Percentiles rank a stretch among this genome's conserved stretches.
These are phyloP conservation scores for Psix sp. DNA, from an alignment of 1,140 invertebrate genomes.

Conservation along the genomic window DNA sequence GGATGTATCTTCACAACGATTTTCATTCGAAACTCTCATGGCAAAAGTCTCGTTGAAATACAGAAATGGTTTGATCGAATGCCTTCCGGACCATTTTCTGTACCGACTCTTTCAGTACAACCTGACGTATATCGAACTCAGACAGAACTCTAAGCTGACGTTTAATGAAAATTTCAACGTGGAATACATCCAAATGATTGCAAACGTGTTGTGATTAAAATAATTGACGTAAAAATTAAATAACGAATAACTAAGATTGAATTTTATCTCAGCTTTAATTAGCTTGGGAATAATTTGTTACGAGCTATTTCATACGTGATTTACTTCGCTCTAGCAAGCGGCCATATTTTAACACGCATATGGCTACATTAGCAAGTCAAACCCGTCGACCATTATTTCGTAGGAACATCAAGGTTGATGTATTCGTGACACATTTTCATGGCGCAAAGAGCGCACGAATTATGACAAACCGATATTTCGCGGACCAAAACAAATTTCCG, in stretches of 20 bases:
- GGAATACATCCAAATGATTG: too few species aligned
- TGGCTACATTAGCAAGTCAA: conserved; percentile 8
- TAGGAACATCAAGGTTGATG: conserved; percentile 23
- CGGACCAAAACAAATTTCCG: conserved; percentile 28
- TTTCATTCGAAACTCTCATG: conserved; percentile 84
- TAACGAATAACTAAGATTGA: conserved; percentile 9
- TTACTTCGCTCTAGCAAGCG: neutral
- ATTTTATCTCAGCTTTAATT: neutral
- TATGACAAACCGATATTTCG: conserved; percentile 36
- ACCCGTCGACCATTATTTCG: conserved; percentile 23
- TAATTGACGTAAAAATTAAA: too few species aligned
- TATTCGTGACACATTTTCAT: conserved; percentile 30
- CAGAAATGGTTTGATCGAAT: conserved; percentile 57
- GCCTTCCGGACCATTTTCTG: neutral
- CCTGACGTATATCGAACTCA: conserved; percentile 8
- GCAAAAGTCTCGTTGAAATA: conserved; percentile 77
- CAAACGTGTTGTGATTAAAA: too few species aligned
- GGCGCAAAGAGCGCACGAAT: neutral
- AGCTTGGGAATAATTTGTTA: conserved; percentile 17
- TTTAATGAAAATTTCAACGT: conserved; percentile 9
- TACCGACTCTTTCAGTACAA: neutral
- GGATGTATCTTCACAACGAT: conserved; percentile 81
- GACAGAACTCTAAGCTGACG: conserved; percentile 9
- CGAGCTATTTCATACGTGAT: conserved; percentile 10
- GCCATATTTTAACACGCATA: conserved; percentile 11